phyloP scores from a whole-genome alignment of 2,113 vertebrate species.

The Mesoclemmys tuberculata region DNA sequence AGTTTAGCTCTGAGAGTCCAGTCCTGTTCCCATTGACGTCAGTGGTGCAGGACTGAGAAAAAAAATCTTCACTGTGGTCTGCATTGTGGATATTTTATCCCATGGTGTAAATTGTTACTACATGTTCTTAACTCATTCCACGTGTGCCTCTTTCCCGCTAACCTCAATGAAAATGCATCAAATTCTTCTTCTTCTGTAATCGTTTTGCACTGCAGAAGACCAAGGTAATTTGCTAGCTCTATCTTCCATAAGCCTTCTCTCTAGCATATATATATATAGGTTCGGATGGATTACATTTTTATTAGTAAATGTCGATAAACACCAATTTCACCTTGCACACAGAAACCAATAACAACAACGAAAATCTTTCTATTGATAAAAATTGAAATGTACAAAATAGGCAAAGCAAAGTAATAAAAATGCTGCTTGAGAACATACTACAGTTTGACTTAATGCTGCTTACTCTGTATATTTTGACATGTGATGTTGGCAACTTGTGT shows the following conservation, averaged over 20 bases:
- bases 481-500: not conserved
- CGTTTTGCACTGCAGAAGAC: not conserved
- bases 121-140: not conserved
- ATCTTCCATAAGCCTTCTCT: not conserved
- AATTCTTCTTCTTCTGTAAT: not conserved
- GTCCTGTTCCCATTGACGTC: not conserved
- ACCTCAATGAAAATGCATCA: not conserved
- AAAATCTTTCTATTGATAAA: not conserved
- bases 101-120: not conserved
- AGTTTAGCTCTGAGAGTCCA: not conserved
- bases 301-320: fast-evolving
- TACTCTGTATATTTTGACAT: not conserved
- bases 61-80: not conserved
- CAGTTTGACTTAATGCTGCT: not conserved
- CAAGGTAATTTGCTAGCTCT: not conserved
- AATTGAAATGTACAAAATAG: not conserved
- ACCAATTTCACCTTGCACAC: not conserved
- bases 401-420: not conserved
- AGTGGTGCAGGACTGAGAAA: not conserved
- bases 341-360: not conserved
- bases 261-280: no score
- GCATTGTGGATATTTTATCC: no score
- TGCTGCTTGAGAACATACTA: not conserved
- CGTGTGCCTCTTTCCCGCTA: not conserved
- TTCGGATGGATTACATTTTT: not conserved